A percentile compares a stretch with the other conserved stretches of the same genome.
Evolutionary conservation across 2,797 vertebrate species (phyloP).

Genomic region (Pangasius mekongensis): DNA sequence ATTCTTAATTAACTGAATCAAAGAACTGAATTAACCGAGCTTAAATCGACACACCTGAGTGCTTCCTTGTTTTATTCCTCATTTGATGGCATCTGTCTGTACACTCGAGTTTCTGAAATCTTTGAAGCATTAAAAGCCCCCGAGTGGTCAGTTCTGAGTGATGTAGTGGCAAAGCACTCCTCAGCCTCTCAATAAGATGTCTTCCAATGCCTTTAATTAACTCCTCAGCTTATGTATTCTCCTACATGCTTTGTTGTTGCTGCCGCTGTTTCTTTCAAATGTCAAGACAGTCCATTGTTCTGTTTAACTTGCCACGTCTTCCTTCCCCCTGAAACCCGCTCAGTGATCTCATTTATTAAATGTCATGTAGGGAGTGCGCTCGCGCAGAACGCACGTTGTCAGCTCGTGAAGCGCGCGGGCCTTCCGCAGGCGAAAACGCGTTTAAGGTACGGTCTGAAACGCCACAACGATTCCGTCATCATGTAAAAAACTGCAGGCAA

Average conservation of each 20-base stretch:
- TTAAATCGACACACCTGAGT: neutral
- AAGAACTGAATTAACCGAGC: neutral
- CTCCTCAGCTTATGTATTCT: slow-evolving; percentile 44
- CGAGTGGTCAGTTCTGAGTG: slow-evolving; percentile 13
- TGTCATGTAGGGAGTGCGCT: slow-evolving; percentile 61
- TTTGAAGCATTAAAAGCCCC: neutral
- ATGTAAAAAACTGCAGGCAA: slow-evolving; percentile 41
- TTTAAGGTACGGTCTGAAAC: slow-evolving; percentile 32
- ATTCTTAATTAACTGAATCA: neutral
- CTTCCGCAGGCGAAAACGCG: slow-evolving; percentile 46
- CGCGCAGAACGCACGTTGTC: slow-evolving; percentile 55
- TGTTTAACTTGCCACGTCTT: slow-evolving; percentile 45
- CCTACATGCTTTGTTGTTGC: slow-evolving; percentile 43
- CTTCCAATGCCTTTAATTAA: slow-evolving; percentile 43
- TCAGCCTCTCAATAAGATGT: slow-evolving; percentile 3
- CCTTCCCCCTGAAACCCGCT: slow-evolving; percentile 49
- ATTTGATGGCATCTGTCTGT: neutral
- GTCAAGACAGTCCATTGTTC: slow-evolving; percentile 54
- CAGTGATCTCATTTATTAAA: slow-evolving; percentile 63
- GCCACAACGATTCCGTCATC: slow-evolving; percentile 56
- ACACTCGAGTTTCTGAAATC: neutral
- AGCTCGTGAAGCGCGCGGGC: slow-evolving; percentile 39
- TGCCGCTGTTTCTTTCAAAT: slow-evolving; percentile 55
- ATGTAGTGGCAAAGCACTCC: neutral
- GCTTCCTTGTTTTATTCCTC: neutral